Evolutionary conservation across 2,113 vertebrate genomes (phyloP).

Genomic region (Dasyurus viverrinus): DNA sequence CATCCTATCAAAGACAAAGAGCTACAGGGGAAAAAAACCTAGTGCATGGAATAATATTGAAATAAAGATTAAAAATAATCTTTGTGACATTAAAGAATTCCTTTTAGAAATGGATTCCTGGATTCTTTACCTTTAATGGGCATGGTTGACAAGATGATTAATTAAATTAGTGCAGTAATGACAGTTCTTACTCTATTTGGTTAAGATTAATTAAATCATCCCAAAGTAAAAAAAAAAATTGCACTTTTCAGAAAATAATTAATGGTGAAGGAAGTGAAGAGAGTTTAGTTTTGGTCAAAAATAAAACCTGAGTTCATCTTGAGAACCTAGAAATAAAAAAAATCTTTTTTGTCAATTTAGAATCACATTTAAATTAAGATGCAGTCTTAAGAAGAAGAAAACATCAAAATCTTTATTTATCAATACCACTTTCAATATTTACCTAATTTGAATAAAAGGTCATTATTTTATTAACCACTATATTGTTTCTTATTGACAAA

Average conservation of each 20-base stretch:
- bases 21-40: not conserved
- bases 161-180: not conserved
- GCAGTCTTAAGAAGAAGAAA: not conserved
- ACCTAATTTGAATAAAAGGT: not conserved
- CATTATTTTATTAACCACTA: not conserved
- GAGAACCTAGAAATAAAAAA: not conserved
- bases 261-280: not conserved
- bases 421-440: not conserved
- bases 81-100: not conserved
- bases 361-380: not conserved
- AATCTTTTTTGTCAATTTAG: not conserved
- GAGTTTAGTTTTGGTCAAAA: not conserved
- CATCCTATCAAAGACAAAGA: not conserved
- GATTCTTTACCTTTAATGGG: not conserved
- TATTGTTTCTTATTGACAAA: not conserved
- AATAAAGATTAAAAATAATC: not conserved
- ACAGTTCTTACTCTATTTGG: not conserved
- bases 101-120: not conserved
- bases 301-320: not conserved
- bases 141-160: not conserved
- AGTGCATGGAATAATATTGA: not conserved
- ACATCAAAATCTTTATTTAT: not conserved
- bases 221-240: not conserved
- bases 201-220: not conserved
- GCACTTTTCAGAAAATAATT: not conserved